A percentile compares a stretch with the other conserved stretches of the same genome.
phyloP scores from a whole-genome alignment of 2,797 vertebrate genomes.

The Poecilia gillii region DNA sequence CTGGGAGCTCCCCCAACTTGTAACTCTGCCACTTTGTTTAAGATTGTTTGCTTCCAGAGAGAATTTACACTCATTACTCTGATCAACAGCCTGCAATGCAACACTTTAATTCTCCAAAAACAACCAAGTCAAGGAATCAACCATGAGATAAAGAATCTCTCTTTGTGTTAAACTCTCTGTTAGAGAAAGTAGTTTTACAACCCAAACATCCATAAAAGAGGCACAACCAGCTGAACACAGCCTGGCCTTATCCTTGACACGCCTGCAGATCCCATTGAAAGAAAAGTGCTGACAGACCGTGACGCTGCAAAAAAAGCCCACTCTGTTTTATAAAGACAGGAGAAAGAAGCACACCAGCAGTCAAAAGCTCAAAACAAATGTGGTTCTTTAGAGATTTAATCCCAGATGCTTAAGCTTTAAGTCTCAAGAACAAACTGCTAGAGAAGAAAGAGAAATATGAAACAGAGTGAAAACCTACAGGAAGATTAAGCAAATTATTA shows the following conservation, averaged over 20 bases:
- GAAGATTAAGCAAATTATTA: conserved; percentile 5
- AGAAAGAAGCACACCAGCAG: conserved; percentile 13
- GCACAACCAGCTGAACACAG: conserved; percentile 7
- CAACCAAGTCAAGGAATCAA: background rate
- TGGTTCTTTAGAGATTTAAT: background rate
- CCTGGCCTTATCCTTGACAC: conserved; percentile 18
- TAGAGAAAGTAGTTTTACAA: background rate
- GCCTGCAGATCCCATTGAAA: conserved; percentile 40
- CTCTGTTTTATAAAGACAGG: conserved; percentile 24
- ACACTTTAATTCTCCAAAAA: background rate
- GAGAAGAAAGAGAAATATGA: background rate
- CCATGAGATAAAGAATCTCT: background rate
- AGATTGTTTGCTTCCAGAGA: background rate
- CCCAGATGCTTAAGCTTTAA: background rate
- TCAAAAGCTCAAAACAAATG: background rate
- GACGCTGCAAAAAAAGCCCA: conserved; percentile 66
- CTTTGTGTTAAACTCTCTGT: background rate
- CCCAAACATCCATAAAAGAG: conserved; percentile 11
- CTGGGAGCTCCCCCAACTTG: conserved; percentile 10
- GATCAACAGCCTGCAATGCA: background rate
- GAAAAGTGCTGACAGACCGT: conserved; percentile 74
- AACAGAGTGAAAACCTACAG: background rate
- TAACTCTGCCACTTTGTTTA: conserved; percentile 27
- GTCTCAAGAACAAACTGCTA: background rate
- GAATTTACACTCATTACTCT: background rate